A percentile compares a stretch with the other conserved stretches of the same genome.
Conservation (phyloP, 2,888 invertebrate genomes). For the Camptogramma bilineatum region DNA sequence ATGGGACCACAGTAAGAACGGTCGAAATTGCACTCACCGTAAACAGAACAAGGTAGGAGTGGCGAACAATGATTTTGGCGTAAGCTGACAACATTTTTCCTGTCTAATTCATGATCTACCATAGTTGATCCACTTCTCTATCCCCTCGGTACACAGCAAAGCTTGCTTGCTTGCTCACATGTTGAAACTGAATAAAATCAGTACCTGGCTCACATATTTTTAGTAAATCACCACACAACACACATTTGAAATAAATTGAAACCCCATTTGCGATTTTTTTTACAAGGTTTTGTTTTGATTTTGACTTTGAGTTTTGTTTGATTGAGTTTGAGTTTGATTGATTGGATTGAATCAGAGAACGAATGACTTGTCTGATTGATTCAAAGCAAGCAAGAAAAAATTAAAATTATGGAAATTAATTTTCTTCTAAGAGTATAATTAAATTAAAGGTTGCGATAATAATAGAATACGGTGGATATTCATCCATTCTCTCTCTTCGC, state of each 20-base stretch:
- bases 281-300: not conserved
- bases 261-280: not conserved
- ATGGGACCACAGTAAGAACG: conserved; percentile 72
- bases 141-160: conserved; percentile 54
- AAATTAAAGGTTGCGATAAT: too few relatives aligned
- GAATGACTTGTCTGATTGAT: conserved; percentile 36
- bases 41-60: conserved; percentile 76
- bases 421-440: too few relatives aligned
- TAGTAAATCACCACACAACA: not conserved
- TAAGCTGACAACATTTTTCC: conserved; percentile 78
- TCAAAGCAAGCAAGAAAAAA: too few relatives aligned
- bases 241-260: not conserved
- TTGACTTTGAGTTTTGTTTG: not conserved
- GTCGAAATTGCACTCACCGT: conserved; percentile 71
- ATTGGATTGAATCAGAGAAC: conserved; percentile 23
- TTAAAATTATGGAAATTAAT: too few relatives aligned
- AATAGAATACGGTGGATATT: too few relatives aligned
- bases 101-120: conserved; percentile 62
- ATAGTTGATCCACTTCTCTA: conserved; percentile 69
- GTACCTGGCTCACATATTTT: conserved; percentile 49
- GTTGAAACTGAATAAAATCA: conserved; percentile 36
- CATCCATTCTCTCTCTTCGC: too few relatives aligned
- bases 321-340: conserved; percentile 2
- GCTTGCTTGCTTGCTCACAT: conserved; percentile 50
- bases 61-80: conserved; percentile 81